A percentile compares a stretch with the other conserved stretches of the same genome.
These are phyloP conservation scores for Volucella zonaria DNA, from an alignment of 2,888 invertebrate genomes.

Conservation along the genomic window DNA sequence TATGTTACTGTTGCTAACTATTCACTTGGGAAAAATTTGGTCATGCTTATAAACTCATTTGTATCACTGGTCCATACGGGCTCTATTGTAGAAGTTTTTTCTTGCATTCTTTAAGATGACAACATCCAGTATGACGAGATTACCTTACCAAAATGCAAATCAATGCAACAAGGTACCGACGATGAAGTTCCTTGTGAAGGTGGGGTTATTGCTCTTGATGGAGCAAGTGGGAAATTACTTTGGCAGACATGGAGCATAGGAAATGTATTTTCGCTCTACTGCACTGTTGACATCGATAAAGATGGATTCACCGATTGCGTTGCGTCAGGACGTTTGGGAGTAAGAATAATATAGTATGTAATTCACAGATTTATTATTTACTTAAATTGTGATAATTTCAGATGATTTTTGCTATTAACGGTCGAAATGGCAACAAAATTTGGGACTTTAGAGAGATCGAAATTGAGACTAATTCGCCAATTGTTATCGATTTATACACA, in stretches of 20 bases:
- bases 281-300: conserved; percentile 87
- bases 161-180: conserved; percentile 85
- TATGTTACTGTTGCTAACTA: too few relatives aligned
- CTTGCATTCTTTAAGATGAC: conserved; percentile 77
- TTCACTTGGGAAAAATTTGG: too few relatives aligned
- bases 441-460: conserved; percentile 84
- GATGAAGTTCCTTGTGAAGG: conserved; percentile 89
- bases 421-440: conserved; percentile 86
- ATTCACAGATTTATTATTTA: background rate
- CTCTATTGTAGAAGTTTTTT: background rate
- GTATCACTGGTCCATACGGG: too few relatives aligned
- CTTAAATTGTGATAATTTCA: conserved; percentile 75
- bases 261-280: conserved; percentile 89
- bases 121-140: conserved; percentile 84
- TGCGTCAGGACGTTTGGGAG: conserved; percentile 88
- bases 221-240: conserved; percentile 86
- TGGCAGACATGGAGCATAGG: conserved; percentile 90
- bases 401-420: conserved; percentile 87
- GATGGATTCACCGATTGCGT: conserved; percentile 89
- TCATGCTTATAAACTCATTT: too few relatives aligned
- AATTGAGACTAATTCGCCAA: conserved; percentile 82
- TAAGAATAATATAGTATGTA: conserved; percentile 79
- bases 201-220: conserved; percentile 90
- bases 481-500: conserved; percentile 86
- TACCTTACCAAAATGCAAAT: conserved; percentile 84